Percentiles rank a stretch among this genome's conserved stretches.
These are phyloP conservation scores for Piscicola geometra DNA, from an alignment of 2,888 invertebrate species.

Conservation along the genomic window DNA sequence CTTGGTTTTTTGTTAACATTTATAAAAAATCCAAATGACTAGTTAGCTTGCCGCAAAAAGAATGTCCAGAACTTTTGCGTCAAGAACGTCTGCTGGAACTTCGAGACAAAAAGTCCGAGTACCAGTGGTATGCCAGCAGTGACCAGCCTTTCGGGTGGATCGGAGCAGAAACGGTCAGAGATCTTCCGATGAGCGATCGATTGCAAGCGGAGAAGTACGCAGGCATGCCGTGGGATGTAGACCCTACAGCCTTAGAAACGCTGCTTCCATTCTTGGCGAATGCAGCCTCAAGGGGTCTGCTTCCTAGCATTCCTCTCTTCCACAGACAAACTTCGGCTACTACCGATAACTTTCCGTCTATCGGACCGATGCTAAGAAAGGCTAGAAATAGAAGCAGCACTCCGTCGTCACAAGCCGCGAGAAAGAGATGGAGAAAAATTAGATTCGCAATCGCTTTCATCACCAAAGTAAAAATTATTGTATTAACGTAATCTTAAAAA, in stretches of 20 bases:
- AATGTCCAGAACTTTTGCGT: slow-evolving; percentile 42
- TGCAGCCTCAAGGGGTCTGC: slow-evolving; percentile 35
- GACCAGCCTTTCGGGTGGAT: slow-evolving; percentile 38
- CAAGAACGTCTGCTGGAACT: slow-evolving; percentile 43
- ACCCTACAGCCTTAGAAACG: slow-evolving; percentile 38
- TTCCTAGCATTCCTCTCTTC: slow-evolving; percentile 38
- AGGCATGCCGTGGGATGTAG: slow-evolving; percentile 41
- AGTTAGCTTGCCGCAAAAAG: slow-evolving; percentile 42
- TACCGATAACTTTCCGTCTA: slow-evolving; percentile 37
- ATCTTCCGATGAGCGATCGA: slow-evolving; percentile 42
- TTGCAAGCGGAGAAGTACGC: slow-evolving; percentile 41
- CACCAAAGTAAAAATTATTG: slow-evolving; percentile 15
- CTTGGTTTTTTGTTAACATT: background rate
- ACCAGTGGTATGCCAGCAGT: slow-evolving; percentile 39
- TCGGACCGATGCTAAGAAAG: slow-evolving; percentile 32
- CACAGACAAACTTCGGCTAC: slow-evolving; percentile 34
- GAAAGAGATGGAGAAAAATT: slow-evolving; percentile 41
- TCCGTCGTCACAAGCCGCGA: slow-evolving; percentile 30
- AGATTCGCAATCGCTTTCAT: slow-evolving; percentile 42
- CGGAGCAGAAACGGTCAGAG: slow-evolving; percentile 35
- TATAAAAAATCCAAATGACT: slow-evolving; percentile 15
- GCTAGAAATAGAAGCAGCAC: background rate
- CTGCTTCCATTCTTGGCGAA: slow-evolving; percentile 36
- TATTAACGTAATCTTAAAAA: too few relatives aligned
- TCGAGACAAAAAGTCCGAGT: slow-evolving; percentile 41